Percentiles rank a stretch among this genome's conserved stretches.
These are phyloP conservation scores for Lemur catta DNA, from an alignment of 2,797 vertebrate species.

Conservation along the genomic window DNA sequence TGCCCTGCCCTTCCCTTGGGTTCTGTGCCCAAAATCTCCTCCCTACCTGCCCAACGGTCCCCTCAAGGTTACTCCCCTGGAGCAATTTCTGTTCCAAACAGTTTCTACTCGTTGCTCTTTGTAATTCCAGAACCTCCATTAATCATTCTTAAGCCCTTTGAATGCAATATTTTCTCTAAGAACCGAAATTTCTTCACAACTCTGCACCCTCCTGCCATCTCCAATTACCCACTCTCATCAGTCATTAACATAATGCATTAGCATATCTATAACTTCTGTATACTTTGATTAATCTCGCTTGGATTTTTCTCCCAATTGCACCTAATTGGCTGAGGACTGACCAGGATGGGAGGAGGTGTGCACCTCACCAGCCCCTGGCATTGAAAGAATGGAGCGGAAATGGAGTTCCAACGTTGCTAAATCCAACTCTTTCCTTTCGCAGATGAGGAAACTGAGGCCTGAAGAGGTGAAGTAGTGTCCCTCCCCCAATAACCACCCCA, in stretches of 20 bases:
- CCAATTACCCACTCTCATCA: slow-evolving; percentile 61
- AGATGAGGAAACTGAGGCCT: not conserved
- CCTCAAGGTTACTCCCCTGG: slow-evolving; percentile 40
- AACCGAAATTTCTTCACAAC: slow-evolving; percentile 57
- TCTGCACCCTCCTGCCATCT: slow-evolving; percentile 52
- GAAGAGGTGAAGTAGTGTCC: not conserved
- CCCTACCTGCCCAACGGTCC: not conserved
- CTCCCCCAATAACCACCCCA: not conserved
- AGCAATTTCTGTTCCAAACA: slow-evolving; percentile 28
- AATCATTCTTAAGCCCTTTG: slow-evolving; percentile 72
- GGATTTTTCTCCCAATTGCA: not conserved
- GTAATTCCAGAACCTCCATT: slow-evolving; percentile 68
- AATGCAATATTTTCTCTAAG: slow-evolving; percentile 72
- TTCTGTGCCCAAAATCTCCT: not conserved
- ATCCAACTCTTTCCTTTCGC: not conserved
- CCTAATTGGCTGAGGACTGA: not conserved
- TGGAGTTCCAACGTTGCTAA: not conserved
- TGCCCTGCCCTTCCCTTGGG: not conserved
- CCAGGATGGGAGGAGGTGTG: fast-evolving
- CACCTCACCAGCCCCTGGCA: not conserved
- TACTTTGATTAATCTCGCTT: slow-evolving; percentile 56
- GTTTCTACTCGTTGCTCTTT: slow-evolving; percentile 43
- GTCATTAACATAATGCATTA: slow-evolving; percentile 69
- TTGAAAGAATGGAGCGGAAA: not conserved
- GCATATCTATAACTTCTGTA: slow-evolving; percentile 51